A percentile compares a stretch with the other conserved stretches of the same genome.
These are phyloP conservation scores for Hapalemur alaotrensis DNA, from an alignment of 2,797 vertebrate genomes.

Conservation along the genomic window DNA sequence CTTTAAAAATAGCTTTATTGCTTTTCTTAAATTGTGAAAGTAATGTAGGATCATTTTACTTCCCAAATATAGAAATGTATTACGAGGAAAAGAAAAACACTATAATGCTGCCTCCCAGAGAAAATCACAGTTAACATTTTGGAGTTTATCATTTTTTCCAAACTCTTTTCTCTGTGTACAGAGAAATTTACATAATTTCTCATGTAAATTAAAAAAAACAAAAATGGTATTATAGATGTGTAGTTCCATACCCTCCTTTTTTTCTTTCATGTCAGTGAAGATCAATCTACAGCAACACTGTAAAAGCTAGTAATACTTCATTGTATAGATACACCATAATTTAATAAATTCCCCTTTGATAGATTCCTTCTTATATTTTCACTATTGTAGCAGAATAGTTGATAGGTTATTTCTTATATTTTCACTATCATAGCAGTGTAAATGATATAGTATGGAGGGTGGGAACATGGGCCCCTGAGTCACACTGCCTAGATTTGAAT, in stretches of 20 bases:
- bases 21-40: not conserved
- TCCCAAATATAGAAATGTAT: not conserved
- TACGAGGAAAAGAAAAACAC: not conserved
- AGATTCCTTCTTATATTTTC: not conserved
- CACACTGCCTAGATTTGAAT: not conserved
- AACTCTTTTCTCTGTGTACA: not conserved
- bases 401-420: not conserved
- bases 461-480: not conserved
- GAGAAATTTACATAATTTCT: conserved; percentile 11
- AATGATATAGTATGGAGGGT: not conserved
- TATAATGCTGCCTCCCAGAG: not conserved
- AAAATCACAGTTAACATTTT: not conserved
- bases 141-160: not conserved
- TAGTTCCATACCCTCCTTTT: not conserved
- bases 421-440: not conserved
- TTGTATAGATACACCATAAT: not conserved
- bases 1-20: not conserved
- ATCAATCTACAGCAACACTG: not conserved
- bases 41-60: not conserved
- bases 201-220: not conserved
- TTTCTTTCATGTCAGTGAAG: not conserved
- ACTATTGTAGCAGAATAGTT: not conserved
- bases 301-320: not conserved
- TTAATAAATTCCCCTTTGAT: not conserved
- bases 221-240: not conserved